These are phyloP conservation scores for Podilymbus podiceps DNA, from an alignment of 2,113 vertebrate species.

Conservation along the genomic window DNA sequence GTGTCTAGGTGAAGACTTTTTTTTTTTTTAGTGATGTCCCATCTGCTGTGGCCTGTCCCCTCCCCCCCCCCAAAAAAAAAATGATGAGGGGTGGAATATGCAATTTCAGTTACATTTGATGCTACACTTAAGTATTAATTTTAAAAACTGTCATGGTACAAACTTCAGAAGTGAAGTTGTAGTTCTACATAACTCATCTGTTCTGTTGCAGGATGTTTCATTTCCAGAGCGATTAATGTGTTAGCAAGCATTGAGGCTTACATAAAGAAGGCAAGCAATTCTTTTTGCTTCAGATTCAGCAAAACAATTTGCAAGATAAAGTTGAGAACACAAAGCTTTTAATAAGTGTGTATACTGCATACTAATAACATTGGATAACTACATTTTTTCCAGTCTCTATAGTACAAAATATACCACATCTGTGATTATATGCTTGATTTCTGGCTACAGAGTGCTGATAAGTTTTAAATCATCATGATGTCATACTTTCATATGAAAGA, in stretches of 20 bases:
- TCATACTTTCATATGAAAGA: fast-evolving
- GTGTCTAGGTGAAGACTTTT: background rate
- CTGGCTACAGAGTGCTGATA: background rate
- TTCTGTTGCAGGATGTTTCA: background rate
- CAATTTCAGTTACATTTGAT: background rate
- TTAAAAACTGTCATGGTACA: fast-evolving
- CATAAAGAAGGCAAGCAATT: background rate
- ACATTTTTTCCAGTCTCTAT: background rate
- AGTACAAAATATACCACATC: background rate
- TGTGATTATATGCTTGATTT: background rate
- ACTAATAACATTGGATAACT: background rate
- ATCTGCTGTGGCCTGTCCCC: background rate
- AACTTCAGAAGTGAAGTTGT: background rate
- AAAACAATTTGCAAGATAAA: background rate
- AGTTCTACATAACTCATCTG: fast-evolving
- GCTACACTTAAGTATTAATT: background rate
- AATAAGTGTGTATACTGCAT: background rate
- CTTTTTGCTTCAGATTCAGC: background rate
- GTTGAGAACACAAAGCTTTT: background rate
- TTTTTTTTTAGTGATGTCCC: background rate
- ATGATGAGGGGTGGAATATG: background rate
- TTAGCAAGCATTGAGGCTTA: background rate
- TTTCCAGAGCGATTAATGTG: background rate
- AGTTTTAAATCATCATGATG: background rate
- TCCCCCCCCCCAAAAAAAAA: fast-evolving